These are phyloP conservation scores for Pteropus rufus DNA, from an alignment of 2,797 vertebrate genomes.

Conservation along the genomic window DNA sequence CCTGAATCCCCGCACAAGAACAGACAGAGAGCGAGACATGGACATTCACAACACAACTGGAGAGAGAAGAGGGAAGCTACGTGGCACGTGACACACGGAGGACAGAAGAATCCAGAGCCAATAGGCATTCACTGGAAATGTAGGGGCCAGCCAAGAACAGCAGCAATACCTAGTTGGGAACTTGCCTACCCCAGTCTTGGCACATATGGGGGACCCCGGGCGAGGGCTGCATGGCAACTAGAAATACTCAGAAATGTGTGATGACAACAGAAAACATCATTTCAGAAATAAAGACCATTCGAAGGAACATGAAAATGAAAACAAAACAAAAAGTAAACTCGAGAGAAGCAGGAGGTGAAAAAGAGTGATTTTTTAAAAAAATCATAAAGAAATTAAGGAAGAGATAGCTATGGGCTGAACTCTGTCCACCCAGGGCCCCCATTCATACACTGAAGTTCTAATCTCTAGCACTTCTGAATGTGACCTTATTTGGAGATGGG, in stretches of 20 bases:
- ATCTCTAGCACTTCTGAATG: not conserved
- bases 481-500: not conserved
- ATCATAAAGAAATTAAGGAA: not conserved
- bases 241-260: not conserved
- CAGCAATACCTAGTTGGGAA: not conserved
- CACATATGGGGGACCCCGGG: not conserved
- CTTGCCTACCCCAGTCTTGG: not conserved
- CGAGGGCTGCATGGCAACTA: not conserved
- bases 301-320: not conserved
- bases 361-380: not conserved
- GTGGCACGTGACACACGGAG: accelerated
- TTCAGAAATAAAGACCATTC: not conserved
- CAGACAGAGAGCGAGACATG: not conserved
- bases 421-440: not conserved
- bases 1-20: not conserved
- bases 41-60: not conserved
- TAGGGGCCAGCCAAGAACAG: not conserved
- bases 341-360: not conserved
- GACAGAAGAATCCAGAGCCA: not conserved
- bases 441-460: not conserved
- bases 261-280: not conserved
- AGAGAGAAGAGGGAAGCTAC: not conserved
- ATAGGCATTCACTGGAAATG: not conserved
- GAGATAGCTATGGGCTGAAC: not conserved
- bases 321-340: not conserved